Evolutionary conservation across 37 sponge, comb jelly and placozoan genomes (phyloP).

Genomic region (Ianthella basta): DNA sequence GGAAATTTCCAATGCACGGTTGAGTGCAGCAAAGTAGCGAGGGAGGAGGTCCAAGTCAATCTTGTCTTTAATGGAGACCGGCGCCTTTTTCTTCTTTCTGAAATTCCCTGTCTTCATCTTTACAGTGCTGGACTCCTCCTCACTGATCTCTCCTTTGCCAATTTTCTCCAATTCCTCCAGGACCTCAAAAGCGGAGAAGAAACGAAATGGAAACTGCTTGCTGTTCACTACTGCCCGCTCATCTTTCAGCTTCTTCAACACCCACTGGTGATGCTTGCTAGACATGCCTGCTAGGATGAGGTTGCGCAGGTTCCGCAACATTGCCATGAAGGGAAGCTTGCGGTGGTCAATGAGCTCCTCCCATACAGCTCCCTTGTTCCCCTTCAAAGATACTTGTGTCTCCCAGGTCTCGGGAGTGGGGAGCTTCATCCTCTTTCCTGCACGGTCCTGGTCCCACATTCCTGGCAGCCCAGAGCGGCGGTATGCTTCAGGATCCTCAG

Average conservation of each 20-base stretch:
- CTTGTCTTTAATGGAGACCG: background rate
- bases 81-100: constrained; percentile 35
- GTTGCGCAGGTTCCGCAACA: constrained; percentile 95
- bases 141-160: constrained; percentile 30
- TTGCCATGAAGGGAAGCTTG: constrained; percentile 99
- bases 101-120: constrained; percentile 30
- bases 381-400: constrained; percentile 91
- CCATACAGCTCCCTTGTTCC: constrained; percentile 94
- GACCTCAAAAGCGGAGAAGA: constrained; percentile 98
- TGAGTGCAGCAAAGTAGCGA: constrained; percentile 82
- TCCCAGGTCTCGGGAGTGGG: constrained; percentile 98
- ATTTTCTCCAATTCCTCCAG: constrained; percentile 79
- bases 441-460: constrained; percentile 91
- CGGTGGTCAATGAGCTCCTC: constrained; percentile 92
- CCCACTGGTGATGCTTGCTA: constrained; percentile 83
- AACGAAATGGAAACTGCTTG: constrained; percentile 96
- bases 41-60: constrained; percentile 59
- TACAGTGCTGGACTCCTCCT: background rate
- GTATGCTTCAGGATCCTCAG: constrained; percentile 90
- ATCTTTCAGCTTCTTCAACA: constrained; percentile 85
- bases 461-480: constrained; percentile 87
- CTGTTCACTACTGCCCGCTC: constrained; percentile 93
- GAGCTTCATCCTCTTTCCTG: constrained; percentile 98
- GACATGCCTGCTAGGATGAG: constrained; percentile 85
- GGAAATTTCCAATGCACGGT: constrained; percentile 92